Evolutionary conservation across 2,888 invertebrate genomes (phyloP).

Genomic region (Antitype chi): DNA sequence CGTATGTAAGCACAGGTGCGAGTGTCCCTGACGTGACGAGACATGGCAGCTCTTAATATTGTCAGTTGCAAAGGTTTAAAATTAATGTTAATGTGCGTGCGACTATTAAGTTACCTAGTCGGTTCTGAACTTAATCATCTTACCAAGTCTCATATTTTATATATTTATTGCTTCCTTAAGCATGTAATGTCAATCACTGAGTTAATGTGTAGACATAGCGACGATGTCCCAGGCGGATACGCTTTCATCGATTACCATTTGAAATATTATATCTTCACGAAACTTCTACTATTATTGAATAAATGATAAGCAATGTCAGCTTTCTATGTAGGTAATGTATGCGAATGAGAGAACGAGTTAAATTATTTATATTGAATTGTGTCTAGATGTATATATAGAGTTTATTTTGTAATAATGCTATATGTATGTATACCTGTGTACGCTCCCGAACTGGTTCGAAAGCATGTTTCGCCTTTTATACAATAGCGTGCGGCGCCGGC

Average conservation of each 20-base stretch:
- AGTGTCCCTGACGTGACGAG: not conserved
- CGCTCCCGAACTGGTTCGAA: slow-evolving; percentile 38
- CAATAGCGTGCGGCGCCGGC: slow-evolving; percentile 1
- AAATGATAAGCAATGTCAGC: slow-evolving; percentile 46
- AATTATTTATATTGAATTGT: slow-evolving; percentile 69
- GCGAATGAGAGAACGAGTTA: slow-evolving; percentile 63
- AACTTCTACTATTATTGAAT: slow-evolving; percentile 32
- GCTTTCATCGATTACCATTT: slow-evolving; percentile 41
- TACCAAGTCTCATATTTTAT: slow-evolving; percentile 21
- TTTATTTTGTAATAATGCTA: slow-evolving; percentile 80
- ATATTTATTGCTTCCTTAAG: slow-evolving; percentile 10
- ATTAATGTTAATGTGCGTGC: slow-evolving; percentile 5
- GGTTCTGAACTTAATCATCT: slow-evolving; percentile 39
- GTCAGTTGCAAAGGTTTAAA: slow-evolving; percentile 36
- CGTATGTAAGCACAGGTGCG: not conserved
- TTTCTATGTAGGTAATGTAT: slow-evolving; percentile 58
- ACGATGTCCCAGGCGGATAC: slow-evolving; percentile 1
- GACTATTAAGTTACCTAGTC: slow-evolving; percentile 17
- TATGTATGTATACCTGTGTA: slow-evolving; percentile 53
- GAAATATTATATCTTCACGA: slow-evolving; percentile 29
- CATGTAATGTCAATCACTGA: not conserved
- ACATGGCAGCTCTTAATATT: slow-evolving; percentile 15
- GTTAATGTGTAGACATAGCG: not conserved
- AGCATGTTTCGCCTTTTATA: slow-evolving; percentile 55
- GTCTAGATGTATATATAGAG: slow-evolving; percentile 78